phyloP scores from a whole-genome alignment of 2,888 invertebrate genomes.

The Eremobia ochroleuca region DNA sequence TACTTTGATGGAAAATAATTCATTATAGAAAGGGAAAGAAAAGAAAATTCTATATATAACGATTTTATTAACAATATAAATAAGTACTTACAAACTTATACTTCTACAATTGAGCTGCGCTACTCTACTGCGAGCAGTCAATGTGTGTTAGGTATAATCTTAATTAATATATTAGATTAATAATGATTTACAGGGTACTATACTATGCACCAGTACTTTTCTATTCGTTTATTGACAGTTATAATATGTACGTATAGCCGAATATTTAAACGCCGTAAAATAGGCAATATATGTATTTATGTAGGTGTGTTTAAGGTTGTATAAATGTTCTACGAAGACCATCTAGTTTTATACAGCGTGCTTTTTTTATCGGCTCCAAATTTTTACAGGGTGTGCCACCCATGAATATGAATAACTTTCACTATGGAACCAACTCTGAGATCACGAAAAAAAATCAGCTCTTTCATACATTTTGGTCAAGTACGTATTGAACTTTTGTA shows the following conservation, averaged over 20 bases:
- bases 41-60: constrained; percentile 86
- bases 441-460: too few relatives aligned
- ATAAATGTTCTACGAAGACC: constrained; percentile 17
- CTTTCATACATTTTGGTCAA: too few relatives aligned
- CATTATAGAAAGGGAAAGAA: constrained; percentile 58
- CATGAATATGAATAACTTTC: too few relatives aligned
- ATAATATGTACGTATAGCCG: constrained; percentile 59
- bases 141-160: constrained; percentile 80
- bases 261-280: constrained; percentile 57
- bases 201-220: constrained; percentile 83
- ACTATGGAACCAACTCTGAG: too few relatives aligned
- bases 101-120: constrained; percentile 90
- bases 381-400: too few relatives aligned
- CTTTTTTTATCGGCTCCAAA: too few relatives aligned
- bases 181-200: constrained; percentile 74
- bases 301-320: neutral
- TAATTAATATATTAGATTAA: constrained; percentile 70
- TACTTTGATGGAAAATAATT: neutral
- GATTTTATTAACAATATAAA: constrained; percentile 91
- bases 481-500: too few relatives aligned
- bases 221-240: constrained; percentile 63
- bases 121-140: constrained; percentile 90
- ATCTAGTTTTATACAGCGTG: constrained; percentile 17
- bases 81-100: constrained; percentile 90
- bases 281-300: neutral